Evolutionary conservation across 1,140 invertebrate species (phyloP).

Genomic region (Platyscapa corneri): DNA sequence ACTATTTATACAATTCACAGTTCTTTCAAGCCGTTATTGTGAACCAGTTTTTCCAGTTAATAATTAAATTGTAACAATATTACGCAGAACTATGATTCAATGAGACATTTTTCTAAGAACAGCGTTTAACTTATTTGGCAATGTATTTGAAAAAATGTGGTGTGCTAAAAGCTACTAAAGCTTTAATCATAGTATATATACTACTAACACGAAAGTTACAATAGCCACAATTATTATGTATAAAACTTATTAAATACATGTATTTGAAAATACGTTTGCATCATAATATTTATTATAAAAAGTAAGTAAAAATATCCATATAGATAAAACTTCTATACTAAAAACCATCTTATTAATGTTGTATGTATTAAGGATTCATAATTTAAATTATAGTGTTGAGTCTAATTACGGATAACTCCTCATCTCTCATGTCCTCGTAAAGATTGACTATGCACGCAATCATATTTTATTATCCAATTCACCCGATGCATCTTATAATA

Average conservation of each 20-base stretch:
- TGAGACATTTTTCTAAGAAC: neutral
- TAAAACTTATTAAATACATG: neutral
- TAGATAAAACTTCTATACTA: neutral
- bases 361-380: neutral
- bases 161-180: neutral
- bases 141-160: neutral
- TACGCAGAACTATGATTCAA: neutral
- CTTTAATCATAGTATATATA: neutral
- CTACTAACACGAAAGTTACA: neutral
- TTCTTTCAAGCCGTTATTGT: constrained; percentile 4
- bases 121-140: neutral
- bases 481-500: neutral
- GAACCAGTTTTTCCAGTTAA: neutral
- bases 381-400: neutral
- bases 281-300: neutral
- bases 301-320: neutral
- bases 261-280: neutral
- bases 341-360: neutral
- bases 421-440: neutral
- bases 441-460: neutral
- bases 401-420: constrained; percentile 1
- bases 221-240: neutral
- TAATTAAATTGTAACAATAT: neutral
- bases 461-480: constrained; percentile 16
- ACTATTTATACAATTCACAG: neutral